Evolutionary conservation across 2,888 invertebrate genomes (phyloP).

Genomic region (Allolobophora icterica): DNA sequence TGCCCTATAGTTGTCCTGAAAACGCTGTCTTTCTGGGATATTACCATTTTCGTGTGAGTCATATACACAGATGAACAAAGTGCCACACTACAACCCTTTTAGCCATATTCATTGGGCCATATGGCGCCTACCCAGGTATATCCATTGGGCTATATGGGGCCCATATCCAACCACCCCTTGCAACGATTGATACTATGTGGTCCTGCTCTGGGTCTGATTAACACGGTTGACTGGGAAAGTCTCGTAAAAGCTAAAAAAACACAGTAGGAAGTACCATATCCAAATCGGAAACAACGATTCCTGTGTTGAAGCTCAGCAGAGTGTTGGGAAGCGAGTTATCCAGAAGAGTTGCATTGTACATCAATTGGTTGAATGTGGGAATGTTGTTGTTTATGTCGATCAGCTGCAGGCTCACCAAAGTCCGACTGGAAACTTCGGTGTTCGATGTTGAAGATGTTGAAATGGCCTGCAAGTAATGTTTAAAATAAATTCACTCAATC

Average conservation of each 20-base stretch:
- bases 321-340: neutral
- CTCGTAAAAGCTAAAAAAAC: neutral
- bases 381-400: neutral
- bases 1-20: no score
- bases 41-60: no score
- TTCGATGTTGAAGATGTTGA: neutral
- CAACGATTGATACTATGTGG: no score
- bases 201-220: no score
- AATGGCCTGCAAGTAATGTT: neutral
- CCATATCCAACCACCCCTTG: no score
- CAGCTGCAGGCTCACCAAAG: neutral
- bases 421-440: conserved; percentile 13
- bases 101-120: no score
- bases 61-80: no score
- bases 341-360: neutral
- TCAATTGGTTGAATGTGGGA: neutral
- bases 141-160: no score
- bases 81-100: no score
- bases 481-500: neutral
- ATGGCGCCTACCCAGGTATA: no score
- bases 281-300: conserved; percentile 10
- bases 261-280: conserved; percentile 19
- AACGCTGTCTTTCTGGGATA: no score
- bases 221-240: neutral
- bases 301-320: neutral